Percentiles rank a stretch among this genome's conserved stretches.
Conservation (phyloP, 2,113 vertebrate species). For the Gorsachius goisagi region DNA sequence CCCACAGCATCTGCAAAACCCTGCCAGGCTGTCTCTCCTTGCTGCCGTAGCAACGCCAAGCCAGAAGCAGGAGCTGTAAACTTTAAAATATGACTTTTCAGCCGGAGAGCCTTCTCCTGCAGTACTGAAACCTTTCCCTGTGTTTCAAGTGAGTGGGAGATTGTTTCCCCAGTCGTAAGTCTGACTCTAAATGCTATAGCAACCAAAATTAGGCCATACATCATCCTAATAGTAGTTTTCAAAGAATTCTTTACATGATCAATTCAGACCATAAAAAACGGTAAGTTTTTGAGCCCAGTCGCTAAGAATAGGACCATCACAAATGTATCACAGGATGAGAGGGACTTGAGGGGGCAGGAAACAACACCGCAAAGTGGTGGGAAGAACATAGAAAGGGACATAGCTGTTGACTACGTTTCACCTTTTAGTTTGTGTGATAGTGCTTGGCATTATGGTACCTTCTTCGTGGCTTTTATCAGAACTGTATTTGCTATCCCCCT, state of each 20-base stretch:
- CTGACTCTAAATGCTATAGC: conserved; percentile 75
- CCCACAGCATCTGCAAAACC: not conserved
- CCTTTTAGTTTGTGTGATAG: not conserved
- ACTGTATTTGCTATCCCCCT: not conserved
- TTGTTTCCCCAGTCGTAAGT: conserved; percentile 50
- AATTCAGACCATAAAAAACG: conserved; percentile 66
- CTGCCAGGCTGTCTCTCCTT: not conserved
- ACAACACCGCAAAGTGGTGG: accelerated
- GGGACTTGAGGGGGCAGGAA: not conserved
- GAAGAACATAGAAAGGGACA: not conserved
- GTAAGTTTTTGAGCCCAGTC: conserved; percentile 20
- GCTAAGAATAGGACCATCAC: not conserved
- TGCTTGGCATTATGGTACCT: not conserved
- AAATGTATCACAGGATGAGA: not conserved
- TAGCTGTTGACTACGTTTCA: not conserved
- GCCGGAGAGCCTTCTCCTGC: conserved; percentile 41
- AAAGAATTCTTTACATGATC: conserved; percentile 77
- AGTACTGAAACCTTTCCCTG: conserved; percentile 42
- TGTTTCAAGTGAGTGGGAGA: conserved; percentile 59
- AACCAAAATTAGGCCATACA: conserved; percentile 81
- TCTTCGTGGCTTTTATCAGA: not conserved
- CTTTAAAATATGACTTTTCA: conserved; percentile 65
- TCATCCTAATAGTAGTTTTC: conserved; percentile 79
- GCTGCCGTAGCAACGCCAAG: conserved; percentile 61
- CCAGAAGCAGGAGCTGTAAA: conserved; percentile 70